Conservation (phyloP, 2,113 vertebrate genomes). For the Megatriorchis doriae region DNA sequence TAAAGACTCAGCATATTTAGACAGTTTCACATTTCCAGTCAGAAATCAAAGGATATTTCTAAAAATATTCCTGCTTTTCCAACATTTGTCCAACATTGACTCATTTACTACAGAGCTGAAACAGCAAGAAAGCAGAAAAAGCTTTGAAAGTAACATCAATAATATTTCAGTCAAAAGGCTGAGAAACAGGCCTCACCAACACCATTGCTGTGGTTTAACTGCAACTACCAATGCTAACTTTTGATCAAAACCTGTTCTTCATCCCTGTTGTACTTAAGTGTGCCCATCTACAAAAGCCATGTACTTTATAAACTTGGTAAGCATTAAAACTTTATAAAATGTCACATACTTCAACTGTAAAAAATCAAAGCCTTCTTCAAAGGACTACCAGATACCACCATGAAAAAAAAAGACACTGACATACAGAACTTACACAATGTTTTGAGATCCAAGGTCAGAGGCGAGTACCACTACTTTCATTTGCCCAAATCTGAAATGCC, state of each 20-base stretch:
- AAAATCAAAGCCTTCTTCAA: neutral
- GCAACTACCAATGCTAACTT: neutral
- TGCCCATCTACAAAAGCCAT: too few species aligned
- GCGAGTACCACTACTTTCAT: neutral
- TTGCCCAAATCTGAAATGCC: neutral
- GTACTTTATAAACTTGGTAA: neutral
- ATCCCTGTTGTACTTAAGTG: neutral
- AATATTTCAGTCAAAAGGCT: neutral
- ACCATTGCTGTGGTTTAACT: neutral
- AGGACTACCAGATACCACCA: neutral
- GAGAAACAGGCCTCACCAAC: neutral
- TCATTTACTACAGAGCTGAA: neutral
- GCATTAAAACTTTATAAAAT: neutral
- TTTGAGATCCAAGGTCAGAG: neutral
- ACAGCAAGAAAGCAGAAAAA: neutral
- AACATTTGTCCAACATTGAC: neutral
- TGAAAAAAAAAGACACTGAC: neutral
- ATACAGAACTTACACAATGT: neutral
- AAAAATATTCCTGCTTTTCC: neutral
- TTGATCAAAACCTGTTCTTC: neutral
- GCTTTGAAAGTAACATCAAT: neutral
- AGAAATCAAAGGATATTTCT: conserved; percentile 4
- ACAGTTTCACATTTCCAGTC: conserved; percentile 6
- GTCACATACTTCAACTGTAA: neutral
- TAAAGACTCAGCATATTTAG: neutral